Evolutionary conservation across 1,140 invertebrate genomes (phyloP), one percentile per base, ranked within the genome.

Genomic region (Bombus balteatus): DNA sequence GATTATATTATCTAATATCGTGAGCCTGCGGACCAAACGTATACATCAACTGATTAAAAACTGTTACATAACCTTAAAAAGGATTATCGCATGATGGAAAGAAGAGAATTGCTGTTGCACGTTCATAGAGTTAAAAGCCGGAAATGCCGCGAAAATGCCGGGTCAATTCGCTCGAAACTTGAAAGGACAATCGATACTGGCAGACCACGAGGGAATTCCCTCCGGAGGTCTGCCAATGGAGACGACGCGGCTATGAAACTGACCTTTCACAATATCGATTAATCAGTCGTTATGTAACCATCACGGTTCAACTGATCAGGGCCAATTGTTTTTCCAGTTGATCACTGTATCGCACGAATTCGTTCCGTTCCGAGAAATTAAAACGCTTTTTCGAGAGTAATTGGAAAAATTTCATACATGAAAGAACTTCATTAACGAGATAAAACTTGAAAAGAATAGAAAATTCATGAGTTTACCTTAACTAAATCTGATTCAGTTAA

Each of bases 221-320:
- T 82, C 47, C 37, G 37, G 70, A 71, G 72, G 83, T 79, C 79
- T 81, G 47, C 80, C 72, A 87, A 79, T 47, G n/a, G 71, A 83
- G 84, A 89, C 87, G 74, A 86, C 13, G 70, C 88, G 79, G 41
- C 85, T 84, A 78, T 72, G 66, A 79, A 84, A 90, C 88, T 90
- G 85, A 89, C 89, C 89, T 90, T 89, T 90, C 88, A 18, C 47
- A 87, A 90, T 90, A 90, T 90, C 89, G 89, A 90, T 90, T 89
- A 85, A 90, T 87, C 81, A 34, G 53, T 86, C 62, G 87, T 89
- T 89, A 86, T 65, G 81, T 89, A 89, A 89, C 87, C 83, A 59
- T 75, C 47, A 72, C 70, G 10, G 32, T 53, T 65, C 53, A 32
- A 62, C 81, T 73, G 83, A 86, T 72, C 82, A 80, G 70, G 43